Evolutionary conservation across 2,888 invertebrate genomes (phyloP).

Genomic region (Drosophila limbata): DNA sequence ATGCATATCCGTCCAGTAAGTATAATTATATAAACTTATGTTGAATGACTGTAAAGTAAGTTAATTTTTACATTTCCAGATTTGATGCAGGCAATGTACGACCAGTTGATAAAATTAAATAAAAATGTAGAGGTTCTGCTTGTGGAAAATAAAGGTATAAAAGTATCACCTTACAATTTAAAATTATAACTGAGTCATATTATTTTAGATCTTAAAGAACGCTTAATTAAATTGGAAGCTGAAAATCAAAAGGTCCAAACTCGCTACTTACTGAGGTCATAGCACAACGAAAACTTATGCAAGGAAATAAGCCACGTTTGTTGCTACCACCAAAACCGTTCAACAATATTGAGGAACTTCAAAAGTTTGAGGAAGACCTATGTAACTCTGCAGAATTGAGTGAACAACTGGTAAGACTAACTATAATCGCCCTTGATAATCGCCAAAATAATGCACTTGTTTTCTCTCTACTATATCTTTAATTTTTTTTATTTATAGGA

Average conservation of each 20-base stretch:
- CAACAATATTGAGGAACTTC: too few species aligned
- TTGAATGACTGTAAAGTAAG: constrained; percentile 6
- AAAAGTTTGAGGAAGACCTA: too few species aligned
- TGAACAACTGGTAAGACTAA: too few species aligned
- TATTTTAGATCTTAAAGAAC: constrained; percentile 26
- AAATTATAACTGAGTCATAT: constrained; percentile 4
- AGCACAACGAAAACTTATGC: too few species aligned
- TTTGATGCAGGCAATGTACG: not conserved
- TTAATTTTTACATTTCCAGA: constrained; percentile 12
- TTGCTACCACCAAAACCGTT: too few species aligned
- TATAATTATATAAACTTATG: constrained; percentile 12
- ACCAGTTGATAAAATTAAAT: constrained; percentile 13
- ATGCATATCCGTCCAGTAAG: constrained; percentile 25
- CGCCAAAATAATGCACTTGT: too few species aligned
- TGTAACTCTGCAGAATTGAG: too few species aligned
- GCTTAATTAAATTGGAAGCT: constrained; percentile 23
- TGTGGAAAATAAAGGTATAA: constrained; percentile 13
- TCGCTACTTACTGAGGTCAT: too few species aligned
- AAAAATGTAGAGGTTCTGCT: constrained; percentile 4
- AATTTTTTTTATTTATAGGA: too few species aligned
- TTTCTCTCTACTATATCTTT: too few species aligned
- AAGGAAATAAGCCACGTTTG: too few species aligned
- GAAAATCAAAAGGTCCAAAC: constrained; percentile 2
- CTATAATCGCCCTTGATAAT: too few species aligned
- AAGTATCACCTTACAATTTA: constrained; percentile 21